Conservation (phyloP, 2,797 vertebrate genomes). For the Girardinus metallicus region DNA sequence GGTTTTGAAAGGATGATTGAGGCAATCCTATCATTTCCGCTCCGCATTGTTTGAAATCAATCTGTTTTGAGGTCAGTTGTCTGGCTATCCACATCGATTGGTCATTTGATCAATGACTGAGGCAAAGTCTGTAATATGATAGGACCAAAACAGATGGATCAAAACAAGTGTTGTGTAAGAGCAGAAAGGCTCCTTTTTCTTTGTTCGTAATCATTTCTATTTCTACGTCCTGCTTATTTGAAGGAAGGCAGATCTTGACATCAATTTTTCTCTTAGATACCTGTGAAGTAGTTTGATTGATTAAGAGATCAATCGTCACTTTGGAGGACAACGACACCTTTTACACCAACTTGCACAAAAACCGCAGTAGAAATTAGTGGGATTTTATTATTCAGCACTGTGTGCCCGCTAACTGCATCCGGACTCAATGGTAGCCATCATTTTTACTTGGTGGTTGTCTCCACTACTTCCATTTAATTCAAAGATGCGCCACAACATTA, state of each 20-base stretch:
- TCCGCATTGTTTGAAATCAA: constrained; percentile 34
- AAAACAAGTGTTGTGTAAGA: not conserved
- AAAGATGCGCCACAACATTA: not conserved
- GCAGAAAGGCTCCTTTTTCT: not conserved
- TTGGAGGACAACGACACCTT: not conserved
- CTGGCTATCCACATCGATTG: constrained; percentile 36
- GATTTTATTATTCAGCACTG: not conserved
- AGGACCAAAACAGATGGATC: not conserved
- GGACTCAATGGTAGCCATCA: not conserved
- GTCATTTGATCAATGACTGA: constrained; percentile 45
- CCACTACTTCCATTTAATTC: not conserved
- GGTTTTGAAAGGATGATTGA: constrained; percentile 41
- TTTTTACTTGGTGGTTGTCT: not conserved
- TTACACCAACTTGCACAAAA: not conserved
- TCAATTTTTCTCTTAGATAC: not conserved
- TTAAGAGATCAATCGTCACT: not conserved
- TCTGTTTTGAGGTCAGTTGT: constrained; percentile 62
- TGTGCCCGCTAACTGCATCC: not conserved
- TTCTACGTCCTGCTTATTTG: not conserved
- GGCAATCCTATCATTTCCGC: constrained; percentile 62
- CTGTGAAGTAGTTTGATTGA: not conserved
- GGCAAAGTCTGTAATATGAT: constrained; percentile 28
- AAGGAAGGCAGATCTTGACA: not conserved
- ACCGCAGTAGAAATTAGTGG: not conserved
- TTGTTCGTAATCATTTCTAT: not conserved